phyloP scores from a whole-genome alignment of 2,797 vertebrate genomes.

The Myotis myotis region DNA sequence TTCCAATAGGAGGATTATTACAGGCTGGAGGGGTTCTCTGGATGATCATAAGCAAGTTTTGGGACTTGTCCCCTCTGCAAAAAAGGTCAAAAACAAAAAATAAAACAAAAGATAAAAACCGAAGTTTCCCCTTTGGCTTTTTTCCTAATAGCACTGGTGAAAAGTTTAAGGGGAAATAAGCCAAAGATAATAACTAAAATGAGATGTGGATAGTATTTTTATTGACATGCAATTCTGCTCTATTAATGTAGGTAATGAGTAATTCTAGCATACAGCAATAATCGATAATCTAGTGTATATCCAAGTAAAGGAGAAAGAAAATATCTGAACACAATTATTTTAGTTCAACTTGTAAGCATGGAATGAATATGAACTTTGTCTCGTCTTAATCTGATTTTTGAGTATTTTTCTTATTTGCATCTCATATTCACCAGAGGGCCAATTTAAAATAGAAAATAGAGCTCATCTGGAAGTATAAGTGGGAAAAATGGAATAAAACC shows the following conservation, averaged over 20 bases:
- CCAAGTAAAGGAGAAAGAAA: not conserved
- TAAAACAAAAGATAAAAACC: not conserved
- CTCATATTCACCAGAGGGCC: not conserved
- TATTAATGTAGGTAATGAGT: not conserved
- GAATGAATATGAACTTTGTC: not conserved
- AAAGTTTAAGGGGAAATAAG: not conserved
- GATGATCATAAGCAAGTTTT: not conserved
- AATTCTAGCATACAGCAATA: not conserved
- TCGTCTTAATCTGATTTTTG: not conserved
- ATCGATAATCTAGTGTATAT: not conserved
- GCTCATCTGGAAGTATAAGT: not conserved
- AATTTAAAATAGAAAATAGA: constrained; percentile 25
- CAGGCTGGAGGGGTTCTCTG: not conserved
- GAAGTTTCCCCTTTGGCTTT: not conserved
- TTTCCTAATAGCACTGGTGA: not conserved
- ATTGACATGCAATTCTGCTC: not conserved
- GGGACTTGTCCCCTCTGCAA: not conserved
- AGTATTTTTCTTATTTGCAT: constrained; percentile 27
- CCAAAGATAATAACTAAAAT: constrained; percentile 14
- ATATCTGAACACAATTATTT: not conserved
- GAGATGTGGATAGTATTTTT: constrained; percentile 27
- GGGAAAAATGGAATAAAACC: not conserved
- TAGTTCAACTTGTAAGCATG: not conserved
- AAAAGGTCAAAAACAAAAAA: not conserved
- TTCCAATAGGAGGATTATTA: not conserved